These are phyloP conservation scores for Apostichopus californicus DNA, from an alignment of 35 echinoderm and acorn worm species.

Conservation along the genomic window DNA sequence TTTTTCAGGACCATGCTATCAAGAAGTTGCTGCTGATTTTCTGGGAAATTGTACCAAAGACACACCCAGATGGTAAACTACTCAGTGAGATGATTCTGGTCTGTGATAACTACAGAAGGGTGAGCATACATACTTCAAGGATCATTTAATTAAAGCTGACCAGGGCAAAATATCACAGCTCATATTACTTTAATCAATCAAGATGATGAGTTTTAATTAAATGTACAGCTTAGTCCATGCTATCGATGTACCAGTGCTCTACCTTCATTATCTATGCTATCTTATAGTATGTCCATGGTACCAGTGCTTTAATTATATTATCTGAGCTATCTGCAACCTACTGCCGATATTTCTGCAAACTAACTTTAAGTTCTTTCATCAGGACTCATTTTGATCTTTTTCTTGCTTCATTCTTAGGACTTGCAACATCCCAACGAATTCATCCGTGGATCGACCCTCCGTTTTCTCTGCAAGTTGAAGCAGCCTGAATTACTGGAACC, in stretches of 20 bases:
- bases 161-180: no score
- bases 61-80: conserved; percentile 97
- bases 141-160: background rate
- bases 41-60: conserved; percentile 99
- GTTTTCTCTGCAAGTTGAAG: conserved; percentile 96
- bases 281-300: no score
- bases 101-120: conserved; percentile 97
- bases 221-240: no score
- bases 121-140: conserved; percentile 32
- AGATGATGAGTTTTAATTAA: no score
- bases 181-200: no score
- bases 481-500: conserved; percentile 93
- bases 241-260: no score
- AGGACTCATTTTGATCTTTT: background rate
- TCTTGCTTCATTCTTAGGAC: conserved; percentile 59
- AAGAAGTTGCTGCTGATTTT: conserved; percentile 95
- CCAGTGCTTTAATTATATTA: no score
- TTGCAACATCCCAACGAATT: conserved; percentile 99
- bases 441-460: conserved; percentile 94
- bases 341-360: no score
- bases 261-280: no score
- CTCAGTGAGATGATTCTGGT: conserved; percentile 98
- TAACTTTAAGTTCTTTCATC: no score
- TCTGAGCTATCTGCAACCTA: no score
- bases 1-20: conserved; percentile 82